These are phyloP conservation scores for Sandelia bainsii DNA, from an alignment of 2,797 vertebrate species.

Conservation along the genomic window DNA sequence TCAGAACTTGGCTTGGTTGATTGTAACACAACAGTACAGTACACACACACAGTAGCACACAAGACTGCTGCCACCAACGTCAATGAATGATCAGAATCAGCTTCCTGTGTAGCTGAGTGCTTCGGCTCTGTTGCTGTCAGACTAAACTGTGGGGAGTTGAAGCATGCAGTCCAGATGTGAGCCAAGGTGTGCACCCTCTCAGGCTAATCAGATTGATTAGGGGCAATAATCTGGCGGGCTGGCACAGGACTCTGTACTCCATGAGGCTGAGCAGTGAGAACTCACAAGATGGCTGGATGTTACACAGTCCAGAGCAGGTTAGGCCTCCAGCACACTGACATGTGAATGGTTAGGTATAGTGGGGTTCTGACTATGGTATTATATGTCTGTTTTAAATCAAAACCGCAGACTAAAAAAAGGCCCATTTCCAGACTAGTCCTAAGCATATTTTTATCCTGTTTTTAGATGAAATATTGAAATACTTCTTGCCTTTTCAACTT, in stretches of 20 bases:
- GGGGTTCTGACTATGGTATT: conserved; percentile 62
- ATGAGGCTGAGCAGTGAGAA: conserved; percentile 74
- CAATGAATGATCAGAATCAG: conserved; percentile 60
- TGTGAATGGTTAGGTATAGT: conserved; percentile 66
- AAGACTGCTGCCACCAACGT: conserved; percentile 43
- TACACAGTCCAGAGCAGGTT: conserved; percentile 81
- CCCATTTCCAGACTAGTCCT: conserved; percentile 63
- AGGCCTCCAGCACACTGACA: conserved; percentile 61
- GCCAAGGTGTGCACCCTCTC: conserved; percentile 80
- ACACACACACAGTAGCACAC: conserved; percentile 35
- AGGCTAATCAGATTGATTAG: conserved; percentile 85
- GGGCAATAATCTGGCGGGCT: conserved; percentile 79
- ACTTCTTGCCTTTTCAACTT: conserved; percentile 73
- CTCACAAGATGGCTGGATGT: conserved; percentile 76
- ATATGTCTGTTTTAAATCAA: conserved; percentile 84
- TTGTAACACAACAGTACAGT: conserved; percentile 15
- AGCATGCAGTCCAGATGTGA: conserved; percentile 78
- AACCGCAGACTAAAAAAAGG: conserved; percentile 62
- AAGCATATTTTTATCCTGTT: conserved; percentile 68
- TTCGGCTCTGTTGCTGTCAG: conserved; percentile 73
- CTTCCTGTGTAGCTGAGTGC: conserved; percentile 60
- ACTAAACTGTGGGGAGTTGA: conserved; percentile 73
- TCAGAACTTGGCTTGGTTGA: conserved; percentile 26
- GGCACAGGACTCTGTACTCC: conserved; percentile 68
- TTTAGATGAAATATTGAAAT: conserved; percentile 79